Percentiles rank a stretch among this genome's conserved stretches.
Evolutionary conservation across 2,113 vertebrate genomes (phyloP).

Genomic region (Nansenia antarctica): DNA sequence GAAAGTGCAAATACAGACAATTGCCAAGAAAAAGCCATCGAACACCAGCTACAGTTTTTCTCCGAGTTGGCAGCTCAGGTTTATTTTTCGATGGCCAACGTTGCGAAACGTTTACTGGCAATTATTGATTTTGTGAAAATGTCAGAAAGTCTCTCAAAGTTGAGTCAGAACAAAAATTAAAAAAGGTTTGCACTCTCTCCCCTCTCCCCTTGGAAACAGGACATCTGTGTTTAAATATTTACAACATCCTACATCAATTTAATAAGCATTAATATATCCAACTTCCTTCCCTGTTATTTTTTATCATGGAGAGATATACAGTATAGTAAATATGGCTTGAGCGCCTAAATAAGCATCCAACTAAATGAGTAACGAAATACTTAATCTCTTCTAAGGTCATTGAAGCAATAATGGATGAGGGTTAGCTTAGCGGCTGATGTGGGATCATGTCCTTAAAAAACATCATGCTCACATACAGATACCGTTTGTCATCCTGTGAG

Average conservation of each 20-base stretch:
- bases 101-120: neutral
- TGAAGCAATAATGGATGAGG: too few relatives aligned
- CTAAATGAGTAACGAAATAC: constrained; percentile 11
- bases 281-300: constrained; percentile 29
- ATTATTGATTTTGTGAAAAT: constrained; percentile 35
- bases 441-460: constrained; percentile 19
- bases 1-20: neutral
- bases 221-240: neutral
- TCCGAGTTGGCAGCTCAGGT: neutral
- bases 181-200: neutral
- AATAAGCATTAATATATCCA: constrained; percentile 15
- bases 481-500: constrained; percentile 24
- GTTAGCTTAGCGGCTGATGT: constrained; percentile 13
- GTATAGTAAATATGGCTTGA: constrained; percentile 26
- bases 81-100: neutral
- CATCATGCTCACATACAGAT: constrained; percentile 47
- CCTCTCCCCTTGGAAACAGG: neutral
- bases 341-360: constrained; percentile 3
- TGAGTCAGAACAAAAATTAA: neutral
- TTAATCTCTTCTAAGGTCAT: constrained; percentile 18
- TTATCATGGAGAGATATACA: neutral
- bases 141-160: constrained; percentile 20
- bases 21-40: neutral
- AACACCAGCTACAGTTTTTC: neutral
- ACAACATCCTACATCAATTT: neutral